These are phyloP conservation scores for Agonum fuliginosum DNA, from an alignment of 2,888 invertebrate genomes.

Conservation along the genomic window DNA sequence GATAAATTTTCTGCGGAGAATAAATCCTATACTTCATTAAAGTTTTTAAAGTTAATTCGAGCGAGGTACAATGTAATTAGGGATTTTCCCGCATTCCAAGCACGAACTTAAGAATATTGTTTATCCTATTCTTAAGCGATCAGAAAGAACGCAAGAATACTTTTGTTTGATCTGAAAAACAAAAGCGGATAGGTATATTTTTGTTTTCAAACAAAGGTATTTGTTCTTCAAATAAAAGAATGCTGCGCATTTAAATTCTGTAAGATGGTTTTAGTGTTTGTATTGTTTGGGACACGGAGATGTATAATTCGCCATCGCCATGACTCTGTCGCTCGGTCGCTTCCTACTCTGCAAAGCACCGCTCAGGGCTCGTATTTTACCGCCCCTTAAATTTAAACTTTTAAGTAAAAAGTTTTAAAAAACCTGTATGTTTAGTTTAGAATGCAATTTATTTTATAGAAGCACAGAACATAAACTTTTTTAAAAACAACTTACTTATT, in stretches of 20 bases:
- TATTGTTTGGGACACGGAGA: neutral
- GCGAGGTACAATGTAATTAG: neutral
- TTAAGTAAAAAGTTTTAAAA: no score
- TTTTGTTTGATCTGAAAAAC: constrained; percentile 24
- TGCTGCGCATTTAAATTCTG: constrained; percentile 9
- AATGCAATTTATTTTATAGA: no score
- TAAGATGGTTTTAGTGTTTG: neutral
- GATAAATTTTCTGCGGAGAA: neutral
- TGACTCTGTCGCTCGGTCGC: no score
- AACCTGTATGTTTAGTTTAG: no score
- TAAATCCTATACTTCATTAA: neutral
- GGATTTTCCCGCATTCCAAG: neutral
- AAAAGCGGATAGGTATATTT: constrained; percentile 5
- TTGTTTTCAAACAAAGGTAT: constrained; percentile 19
- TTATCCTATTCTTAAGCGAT: constrained; percentile 20
- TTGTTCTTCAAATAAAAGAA: neutral
- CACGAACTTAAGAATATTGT: constrained; percentile 5
- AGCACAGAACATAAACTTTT: no score
- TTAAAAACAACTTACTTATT: no score
- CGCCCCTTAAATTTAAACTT: no score
- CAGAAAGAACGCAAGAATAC: constrained; percentile 9
- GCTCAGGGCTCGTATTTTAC: no score
- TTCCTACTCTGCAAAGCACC: no score
- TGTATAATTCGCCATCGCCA: no score
- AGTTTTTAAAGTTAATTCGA: neutral